Evolutionary conservation across 2,113 vertebrate genomes (phyloP).

Genomic region (Budorcas taxicolor): DNA sequence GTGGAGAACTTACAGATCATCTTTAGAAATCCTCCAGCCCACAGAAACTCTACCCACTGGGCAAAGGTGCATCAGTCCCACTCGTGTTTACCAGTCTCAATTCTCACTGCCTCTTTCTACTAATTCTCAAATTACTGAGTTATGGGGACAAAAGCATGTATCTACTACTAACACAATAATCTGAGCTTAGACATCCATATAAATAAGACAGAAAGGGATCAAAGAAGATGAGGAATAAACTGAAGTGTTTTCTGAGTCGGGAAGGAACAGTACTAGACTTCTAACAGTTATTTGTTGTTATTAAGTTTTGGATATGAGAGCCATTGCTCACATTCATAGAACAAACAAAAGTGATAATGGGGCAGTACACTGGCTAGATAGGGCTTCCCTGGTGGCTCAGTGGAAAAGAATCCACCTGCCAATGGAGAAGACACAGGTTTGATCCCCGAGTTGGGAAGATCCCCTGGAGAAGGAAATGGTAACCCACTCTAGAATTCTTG

Average conservation of each 20-base stretch:
- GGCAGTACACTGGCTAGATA: not conserved
- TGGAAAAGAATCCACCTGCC: not conserved
- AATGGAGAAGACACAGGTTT: not conserved
- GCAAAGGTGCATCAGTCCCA: not conserved
- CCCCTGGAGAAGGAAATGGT: not conserved
- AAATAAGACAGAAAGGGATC: slow-evolving; percentile 2
- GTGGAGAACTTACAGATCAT: not conserved
- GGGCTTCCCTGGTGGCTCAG: not conserved
- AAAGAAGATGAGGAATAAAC: slow-evolving; percentile 10
- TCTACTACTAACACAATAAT: not conserved
- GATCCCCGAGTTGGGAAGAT: not conserved
- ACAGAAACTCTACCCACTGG: not conserved
- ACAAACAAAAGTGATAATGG: slow-evolving; percentile 10
- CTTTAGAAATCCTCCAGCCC: slow-evolving; percentile 12
- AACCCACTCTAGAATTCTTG: not conserved
- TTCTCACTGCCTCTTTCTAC: not conserved
- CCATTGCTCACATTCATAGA: not conserved
- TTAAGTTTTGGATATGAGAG: not conserved
- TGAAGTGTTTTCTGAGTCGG: not conserved
- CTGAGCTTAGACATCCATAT: not conserved
- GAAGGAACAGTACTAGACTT: not conserved
- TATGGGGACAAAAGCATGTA: not conserved
- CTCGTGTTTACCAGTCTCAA: not conserved
- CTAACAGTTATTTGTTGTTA: not conserved
- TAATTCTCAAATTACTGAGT: not conserved